Evolutionary conservation across 2,113 vertebrate species (phyloP), one percentile per base, ranked within the genome.

Genomic region (Tonatia bakeri): DNA sequence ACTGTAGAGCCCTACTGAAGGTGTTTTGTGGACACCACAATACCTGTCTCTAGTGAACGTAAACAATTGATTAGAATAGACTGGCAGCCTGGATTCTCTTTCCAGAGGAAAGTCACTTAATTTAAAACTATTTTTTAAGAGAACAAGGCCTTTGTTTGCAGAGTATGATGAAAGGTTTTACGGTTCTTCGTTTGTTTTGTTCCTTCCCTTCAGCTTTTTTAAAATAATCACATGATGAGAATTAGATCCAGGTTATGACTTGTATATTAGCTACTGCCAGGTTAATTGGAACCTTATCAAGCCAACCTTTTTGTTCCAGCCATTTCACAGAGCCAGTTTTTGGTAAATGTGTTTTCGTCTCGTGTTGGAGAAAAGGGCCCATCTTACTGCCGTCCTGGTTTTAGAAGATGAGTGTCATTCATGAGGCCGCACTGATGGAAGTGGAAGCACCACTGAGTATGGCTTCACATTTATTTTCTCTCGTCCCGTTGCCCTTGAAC

Each of bases 391-490:
- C 12, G 16, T 36, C 16, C 56, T 77, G 17, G 33, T 20, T 94
- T 33, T 88, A 36, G 50, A 73, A 52, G 80, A 47, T 28, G 15
- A 38, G 33, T 76, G 79, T 61, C 36, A 80, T 73, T 87, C 45
- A 13, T 15, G 33, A 40, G n/a, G 14, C 6, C 64, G 24, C n/a
- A 7, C 2, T 67, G 47, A 9, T 64, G 31, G 54, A 75, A 36
- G 56, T 65, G 40, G 0, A 38, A 82, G 19, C 10, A 69, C 5
- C 5, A 0, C 0, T 20, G 28, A 28, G 20, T 17, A 12, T 0
- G 13, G 4, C 5, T 40, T 20, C 20, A 6, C 5, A 7, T 40
- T 73, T 38, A 36, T 33, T 33, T 84, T 72, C 54, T 67, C 22
- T 40, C 7, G 1, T 56, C 24, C 19, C 11, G 8, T n/a, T 9